Conservation (phyloP, 2,113 vertebrate genomes). For the Ctenomys sociabilis region DNA sequence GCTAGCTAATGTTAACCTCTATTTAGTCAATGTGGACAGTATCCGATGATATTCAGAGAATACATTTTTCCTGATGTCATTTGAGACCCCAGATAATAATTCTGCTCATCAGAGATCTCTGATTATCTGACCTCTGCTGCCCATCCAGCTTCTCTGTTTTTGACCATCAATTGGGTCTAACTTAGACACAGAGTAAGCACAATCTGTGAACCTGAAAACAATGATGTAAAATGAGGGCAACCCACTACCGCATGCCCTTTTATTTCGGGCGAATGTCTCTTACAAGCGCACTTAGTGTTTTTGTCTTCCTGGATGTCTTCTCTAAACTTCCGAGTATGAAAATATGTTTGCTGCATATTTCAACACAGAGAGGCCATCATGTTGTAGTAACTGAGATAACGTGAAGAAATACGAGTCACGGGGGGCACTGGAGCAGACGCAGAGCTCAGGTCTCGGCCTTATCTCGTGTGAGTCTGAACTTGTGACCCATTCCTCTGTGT, state of each 20-base stretch:
- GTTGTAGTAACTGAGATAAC: neutral
- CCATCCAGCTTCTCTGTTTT: neutral
- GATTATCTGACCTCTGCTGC: neutral
- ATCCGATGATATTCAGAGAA: neutral
- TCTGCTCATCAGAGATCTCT: neutral
- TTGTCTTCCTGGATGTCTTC: neutral
- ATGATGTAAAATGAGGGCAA: neutral
- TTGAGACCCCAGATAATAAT: neutral
- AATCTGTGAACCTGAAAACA: neutral
- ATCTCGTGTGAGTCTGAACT: neutral
- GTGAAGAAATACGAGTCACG: neutral
- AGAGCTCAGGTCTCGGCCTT: neutral
- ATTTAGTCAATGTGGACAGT: neutral
- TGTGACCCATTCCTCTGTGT: neutral
- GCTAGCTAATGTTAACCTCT: neutral
- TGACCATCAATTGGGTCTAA: neutral
- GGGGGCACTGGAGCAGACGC: neutral
- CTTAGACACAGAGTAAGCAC: neutral
- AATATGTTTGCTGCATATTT: neutral
- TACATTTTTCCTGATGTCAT: neutral
- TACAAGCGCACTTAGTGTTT: neutral
- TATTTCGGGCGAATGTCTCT: neutral
- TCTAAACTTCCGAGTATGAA: neutral
- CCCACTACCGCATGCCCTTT: neutral
- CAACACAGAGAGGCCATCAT: neutral